A percentile compares a stretch with the other conserved stretches of the same genome.
phyloP scores from a whole-genome alignment of 2,797 vertebrate genomes.

The Falco rusticolus region DNA sequence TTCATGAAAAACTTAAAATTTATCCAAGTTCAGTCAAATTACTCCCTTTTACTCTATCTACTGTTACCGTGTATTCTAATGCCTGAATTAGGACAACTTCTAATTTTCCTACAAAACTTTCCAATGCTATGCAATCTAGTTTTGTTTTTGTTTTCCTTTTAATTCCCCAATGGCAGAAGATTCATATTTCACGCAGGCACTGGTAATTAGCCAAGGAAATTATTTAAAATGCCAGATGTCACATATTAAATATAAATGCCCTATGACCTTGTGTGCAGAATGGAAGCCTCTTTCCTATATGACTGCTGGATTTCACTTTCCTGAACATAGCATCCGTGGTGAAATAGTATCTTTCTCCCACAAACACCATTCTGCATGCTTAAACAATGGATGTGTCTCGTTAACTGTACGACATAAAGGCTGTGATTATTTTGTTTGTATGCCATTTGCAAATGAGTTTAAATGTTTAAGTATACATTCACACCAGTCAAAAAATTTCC shows the following conservation, averaged over 20 bases:
- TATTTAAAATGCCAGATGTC: slow-evolving; percentile 64
- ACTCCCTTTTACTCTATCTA: neutral
- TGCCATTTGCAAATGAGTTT: neutral
- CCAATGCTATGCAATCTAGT: slow-evolving; percentile 21
- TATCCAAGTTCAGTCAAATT: neutral
- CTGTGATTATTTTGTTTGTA: neutral
- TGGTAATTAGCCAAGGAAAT: slow-evolving; percentile 67
- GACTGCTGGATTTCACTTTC: neutral
- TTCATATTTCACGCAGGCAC: slow-evolving; percentile 54
- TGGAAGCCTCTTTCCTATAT: slow-evolving; percentile 32
- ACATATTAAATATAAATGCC: slow-evolving; percentile 68
- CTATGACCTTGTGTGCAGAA: slow-evolving; percentile 37
- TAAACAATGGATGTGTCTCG: neutral
- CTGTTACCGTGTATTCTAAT: neutral
- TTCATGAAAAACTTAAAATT: neutral
- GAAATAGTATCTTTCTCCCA: neutral
- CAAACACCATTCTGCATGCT: neutral
- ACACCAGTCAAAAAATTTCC: neutral
- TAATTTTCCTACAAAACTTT: slow-evolving; percentile 16
- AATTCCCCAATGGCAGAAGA: slow-evolving; percentile 33
- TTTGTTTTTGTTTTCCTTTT: slow-evolving; percentile 58
- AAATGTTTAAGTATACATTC: neutral
- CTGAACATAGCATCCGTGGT: neutral
- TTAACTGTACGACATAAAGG: neutral
- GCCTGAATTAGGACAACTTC: slow-evolving; percentile 12